Evolutionary conservation across 2,113 vertebrate genomes (phyloP), one percentile per base, ranked within the genome.

Genomic region (Sciurus niger): DNA sequence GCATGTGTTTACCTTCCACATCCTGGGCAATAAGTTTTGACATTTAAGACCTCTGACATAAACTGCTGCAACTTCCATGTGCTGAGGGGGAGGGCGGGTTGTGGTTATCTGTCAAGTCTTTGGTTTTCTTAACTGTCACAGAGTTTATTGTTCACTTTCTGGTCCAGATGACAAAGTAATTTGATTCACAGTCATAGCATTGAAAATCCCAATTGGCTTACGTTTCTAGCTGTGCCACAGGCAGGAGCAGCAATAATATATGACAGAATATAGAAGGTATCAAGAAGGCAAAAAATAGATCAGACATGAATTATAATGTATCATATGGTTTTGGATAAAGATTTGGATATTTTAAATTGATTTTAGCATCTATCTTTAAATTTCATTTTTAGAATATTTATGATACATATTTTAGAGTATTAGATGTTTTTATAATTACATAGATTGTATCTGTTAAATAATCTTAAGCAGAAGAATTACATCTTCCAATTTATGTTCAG

Each of bases 91-190:
- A 78, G 14, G 37, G 32, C 0, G 14, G 14, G 13, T 67, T 86
- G 22, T 96, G 43, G 58, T 90, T 92, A 63, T 48, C 43, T 94
- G 85, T 93, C 89, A 92, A 78, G 25, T 95, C 17, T 84, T 97
- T 92, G 72, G 83, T 79, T 97, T 89, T 84, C 80, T 88, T 97
- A 95, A 91, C 74, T 96, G 93, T 93, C 86, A 95, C 32, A 37
- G 83, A 97, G 30, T 93, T 96, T 90, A 93, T 95, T 97, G 82
- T 95, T 93, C 58, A 94, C 70, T 94, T 94, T 97, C 78, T 95
- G 43, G 68, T 89, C 79, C 46, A 94, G 79, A 92, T 94, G 94
- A 96, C 78, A 96, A 90, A 89, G 55, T 94, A 93, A 95, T 97
- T 96, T 92, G 68, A 92, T 84, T 96, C 89, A 94, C 24, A 93